Percentiles rank a stretch among this genome's conserved stretches.
Conservation (phyloP, 2,888 invertebrate genomes). For the Argyresthia goedartella region DNA sequence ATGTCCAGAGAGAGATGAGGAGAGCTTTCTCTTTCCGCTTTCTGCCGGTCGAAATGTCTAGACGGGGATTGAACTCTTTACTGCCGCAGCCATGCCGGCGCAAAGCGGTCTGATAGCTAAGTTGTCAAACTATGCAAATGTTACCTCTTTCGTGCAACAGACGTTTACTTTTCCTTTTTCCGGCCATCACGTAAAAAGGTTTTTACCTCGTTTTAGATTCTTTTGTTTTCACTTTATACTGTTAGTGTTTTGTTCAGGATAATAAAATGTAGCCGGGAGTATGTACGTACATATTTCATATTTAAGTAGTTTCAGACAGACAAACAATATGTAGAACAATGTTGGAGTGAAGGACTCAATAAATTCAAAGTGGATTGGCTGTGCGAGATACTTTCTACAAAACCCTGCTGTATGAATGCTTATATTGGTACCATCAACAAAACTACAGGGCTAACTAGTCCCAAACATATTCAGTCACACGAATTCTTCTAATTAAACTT, state of each 20-base stretch:
- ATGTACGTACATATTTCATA: neutral
- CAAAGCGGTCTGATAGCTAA: neutral
- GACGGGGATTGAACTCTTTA: conserved; percentile 65
- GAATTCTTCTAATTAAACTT: too few species aligned
- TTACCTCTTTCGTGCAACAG: neutral
- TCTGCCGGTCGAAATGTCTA: conserved; percentile 62
- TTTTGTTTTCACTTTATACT: neutral
- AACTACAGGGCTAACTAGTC: too few species aligned
- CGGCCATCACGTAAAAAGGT: neutral
- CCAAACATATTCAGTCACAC: too few species aligned
- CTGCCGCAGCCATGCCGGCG: conserved; percentile 10
- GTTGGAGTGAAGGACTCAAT: neutral
- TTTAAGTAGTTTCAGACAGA: neutral
- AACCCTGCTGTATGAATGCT: too few species aligned
- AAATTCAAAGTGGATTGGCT: too few species aligned
- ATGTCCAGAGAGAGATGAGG: conserved; percentile 47
- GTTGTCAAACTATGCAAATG: conserved; percentile 4
- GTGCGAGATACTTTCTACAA: too few species aligned
- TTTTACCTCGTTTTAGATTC: neutral
- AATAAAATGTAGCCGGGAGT: too few species aligned
- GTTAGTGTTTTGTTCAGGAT: too few species aligned
- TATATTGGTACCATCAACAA: too few species aligned
- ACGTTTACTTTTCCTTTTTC: neutral
- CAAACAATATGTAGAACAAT: neutral
- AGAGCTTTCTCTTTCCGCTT: conserved; percentile 36